These are phyloP conservation scores for Scartelaos histophorus DNA, from an alignment of 2,113 vertebrate species.

Conservation along the genomic window DNA sequence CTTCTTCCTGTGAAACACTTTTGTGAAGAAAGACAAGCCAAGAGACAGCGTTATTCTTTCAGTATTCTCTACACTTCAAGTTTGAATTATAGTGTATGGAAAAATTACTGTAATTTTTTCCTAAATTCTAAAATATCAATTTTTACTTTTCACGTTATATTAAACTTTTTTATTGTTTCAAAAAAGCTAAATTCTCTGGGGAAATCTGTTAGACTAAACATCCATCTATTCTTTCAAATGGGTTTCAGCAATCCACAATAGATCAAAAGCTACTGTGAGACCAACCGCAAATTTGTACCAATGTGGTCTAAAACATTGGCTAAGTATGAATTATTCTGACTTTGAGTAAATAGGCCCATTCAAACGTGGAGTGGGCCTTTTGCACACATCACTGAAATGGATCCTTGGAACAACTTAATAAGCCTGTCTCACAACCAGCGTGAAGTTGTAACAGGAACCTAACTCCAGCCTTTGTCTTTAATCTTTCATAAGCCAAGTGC, in stretches of 20 bases:
- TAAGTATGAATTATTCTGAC: slow-evolving; percentile 18
- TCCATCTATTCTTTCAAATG: slow-evolving; percentile 15
- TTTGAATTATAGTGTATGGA: neutral
- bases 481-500: slow-evolving; percentile 1
- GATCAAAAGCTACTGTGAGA: slow-evolving; percentile 39
- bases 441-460: slow-evolving; percentile 3
- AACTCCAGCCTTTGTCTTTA: neutral
- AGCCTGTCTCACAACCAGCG: neutral
- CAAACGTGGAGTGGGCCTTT: neutral
- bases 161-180: neutral
- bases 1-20: slow-evolving; percentile 38
- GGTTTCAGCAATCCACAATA: slow-evolving; percentile 25
- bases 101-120: too few species aligned
- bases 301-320: slow-evolving; percentile 36
- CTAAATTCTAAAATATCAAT: neutral
- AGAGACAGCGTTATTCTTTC: slow-evolving; percentile 32
- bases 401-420: slow-evolving; percentile 1
- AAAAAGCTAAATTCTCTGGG: neutral
- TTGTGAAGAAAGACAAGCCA: slow-evolving; percentile 26
- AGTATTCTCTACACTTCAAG: slow-evolving; percentile 17
- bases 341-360: neutral
- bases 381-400: neutral
- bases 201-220: slow-evolving; percentile 41
- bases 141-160: neutral
- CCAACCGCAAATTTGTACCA: slow-evolving; percentile 53